Evolutionary conservation across 1,140 invertebrate species (phyloP).

Genomic region (Hyles euphorbiae): DNA sequence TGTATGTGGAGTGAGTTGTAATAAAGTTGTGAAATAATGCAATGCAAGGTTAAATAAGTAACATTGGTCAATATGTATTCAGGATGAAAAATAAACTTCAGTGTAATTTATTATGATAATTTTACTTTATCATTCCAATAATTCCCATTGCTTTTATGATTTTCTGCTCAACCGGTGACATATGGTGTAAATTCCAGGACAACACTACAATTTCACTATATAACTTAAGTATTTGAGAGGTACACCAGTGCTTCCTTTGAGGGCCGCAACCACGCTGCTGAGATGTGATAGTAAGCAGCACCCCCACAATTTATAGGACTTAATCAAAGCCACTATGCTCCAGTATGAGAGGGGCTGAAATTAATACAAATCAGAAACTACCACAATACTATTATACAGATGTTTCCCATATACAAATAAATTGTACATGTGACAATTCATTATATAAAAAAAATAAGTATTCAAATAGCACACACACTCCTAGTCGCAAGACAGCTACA

Average conservation of each 20-base stretch:
- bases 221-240: too few relatives aligned
- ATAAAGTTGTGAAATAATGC: conserved; percentile 62
- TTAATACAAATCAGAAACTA: conserved; percentile 3
- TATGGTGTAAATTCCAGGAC: background rate
- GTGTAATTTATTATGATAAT: conserved; percentile 70
- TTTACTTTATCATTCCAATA: background rate
- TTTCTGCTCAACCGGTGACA: background rate
- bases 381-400: background rate
- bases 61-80: conserved; percentile 68
- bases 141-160: background rate
- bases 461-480: too few relatives aligned
- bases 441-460: too few relatives aligned
- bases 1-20: conserved; percentile 67
- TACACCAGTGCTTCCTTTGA: too few relatives aligned
- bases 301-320: background rate
- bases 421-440: too few relatives aligned
- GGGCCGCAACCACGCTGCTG: too few relatives aligned
- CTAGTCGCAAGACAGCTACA: too few relatives aligned
- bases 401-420: too few relatives aligned
- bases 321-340: conserved; percentile 42
- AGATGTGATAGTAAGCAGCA: too few relatives aligned
- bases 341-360: conserved; percentile 64
- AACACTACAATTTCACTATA: too few relatives aligned
- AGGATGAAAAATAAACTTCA: conserved; percentile 71
- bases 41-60: conserved; percentile 44